Base-by-base conservation (phyloP, 2,113 vertebrate genomes). In the Phylloscopus trochilus region DNA sequence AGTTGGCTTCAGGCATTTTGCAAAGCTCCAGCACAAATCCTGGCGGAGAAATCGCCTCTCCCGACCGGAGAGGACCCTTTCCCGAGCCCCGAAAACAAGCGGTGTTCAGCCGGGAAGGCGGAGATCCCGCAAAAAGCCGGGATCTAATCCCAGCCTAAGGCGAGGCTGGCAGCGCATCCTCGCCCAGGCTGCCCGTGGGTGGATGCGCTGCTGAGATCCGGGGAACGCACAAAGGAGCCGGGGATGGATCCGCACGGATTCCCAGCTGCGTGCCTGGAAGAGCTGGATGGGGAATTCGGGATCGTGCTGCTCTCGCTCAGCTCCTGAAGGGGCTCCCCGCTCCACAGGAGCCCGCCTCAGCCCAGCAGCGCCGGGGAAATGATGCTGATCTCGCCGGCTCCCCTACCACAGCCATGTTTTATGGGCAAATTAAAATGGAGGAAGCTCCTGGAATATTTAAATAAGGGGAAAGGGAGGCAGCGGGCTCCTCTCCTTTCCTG, bases 1-100 rank as follows among this genome's bases (percentile, higher is more conserved):
- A 99, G 97, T 99, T 99, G 96, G 98, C 98, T 97, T 99, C 99
- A 93, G 99, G 99, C 99, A 99, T 99, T 98, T 98, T 99, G 98
- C 97, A 98, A 95, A 95, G 90, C 93, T 97, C 98, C 94, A 96
- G 97, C 97, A 93, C 92, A 97, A 92, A 98, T 98, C 98, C 98
- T 98, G 88, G 23, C 17, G 83, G 96, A 97, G 93, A 97, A 97
- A 95, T 88, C 74, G 35, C 68, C 23, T 96, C 95, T 92, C 63
- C 63, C 79, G 89, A 44, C 44, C 95, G 95, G 96, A 97, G 93
- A 97, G 95, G 87, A 91, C 52, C 60, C 15, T 31, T 90, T 49
- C 85, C 72, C 87, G 4, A 41, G 9, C 51, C 37, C 75, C 5
- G 24, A 16, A 87, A 51, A 77, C 41, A 13, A 41, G 76, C 67